These are phyloP conservation scores for Plodia interpunctella DNA, from an alignment of 1,140 invertebrate species.

Conservation along the genomic window DNA sequence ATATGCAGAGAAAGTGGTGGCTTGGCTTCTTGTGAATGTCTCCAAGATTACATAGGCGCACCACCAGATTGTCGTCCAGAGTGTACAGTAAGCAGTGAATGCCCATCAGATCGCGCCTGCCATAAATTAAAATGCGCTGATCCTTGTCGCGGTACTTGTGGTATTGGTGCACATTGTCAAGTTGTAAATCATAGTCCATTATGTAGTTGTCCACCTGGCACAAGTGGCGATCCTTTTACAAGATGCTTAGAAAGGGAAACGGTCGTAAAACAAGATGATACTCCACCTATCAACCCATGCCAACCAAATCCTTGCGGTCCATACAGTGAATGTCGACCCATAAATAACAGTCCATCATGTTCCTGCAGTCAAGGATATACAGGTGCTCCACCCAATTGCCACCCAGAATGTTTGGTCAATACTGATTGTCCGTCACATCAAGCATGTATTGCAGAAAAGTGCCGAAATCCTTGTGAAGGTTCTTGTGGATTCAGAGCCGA, in stretches of 20 bases:
- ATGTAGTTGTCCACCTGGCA: conserved; percentile 83
- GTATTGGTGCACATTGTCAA: conserved; percentile 82
- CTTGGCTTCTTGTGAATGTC: conserved; percentile 82
- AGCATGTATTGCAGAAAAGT: conserved; percentile 88
- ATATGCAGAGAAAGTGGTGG: conserved; percentile 79
- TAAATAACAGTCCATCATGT: conserved; percentile 81
- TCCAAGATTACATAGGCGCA: conserved; percentile 80
- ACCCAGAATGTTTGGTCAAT: conserved; percentile 87
- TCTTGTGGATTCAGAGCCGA: conserved; percentile 87
- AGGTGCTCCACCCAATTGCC: conserved; percentile 86
- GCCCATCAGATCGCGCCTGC: conserved; percentile 82
- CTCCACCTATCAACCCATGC: conserved; percentile 75
- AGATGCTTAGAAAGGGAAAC: conserved; percentile 66
- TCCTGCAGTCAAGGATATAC: conserved; percentile 85
- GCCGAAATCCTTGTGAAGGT: conserved; percentile 86
- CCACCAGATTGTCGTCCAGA: conserved; percentile 84
- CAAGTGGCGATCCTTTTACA: conserved; percentile 82
- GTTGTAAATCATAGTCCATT: conserved; percentile 87
- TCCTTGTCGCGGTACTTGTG: conserved; percentile 84
- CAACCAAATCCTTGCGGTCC: conserved; percentile 87
- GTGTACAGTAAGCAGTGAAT: conserved; percentile 85
- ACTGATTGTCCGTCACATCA: conserved; percentile 87
- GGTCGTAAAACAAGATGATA: conserved; percentile 65
- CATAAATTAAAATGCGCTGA: conserved; percentile 85
- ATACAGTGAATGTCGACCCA: conserved; percentile 81